Conservation (phyloP, 2,113 vertebrate genomes). For the Ptychochromis oligacanthus region DNA sequence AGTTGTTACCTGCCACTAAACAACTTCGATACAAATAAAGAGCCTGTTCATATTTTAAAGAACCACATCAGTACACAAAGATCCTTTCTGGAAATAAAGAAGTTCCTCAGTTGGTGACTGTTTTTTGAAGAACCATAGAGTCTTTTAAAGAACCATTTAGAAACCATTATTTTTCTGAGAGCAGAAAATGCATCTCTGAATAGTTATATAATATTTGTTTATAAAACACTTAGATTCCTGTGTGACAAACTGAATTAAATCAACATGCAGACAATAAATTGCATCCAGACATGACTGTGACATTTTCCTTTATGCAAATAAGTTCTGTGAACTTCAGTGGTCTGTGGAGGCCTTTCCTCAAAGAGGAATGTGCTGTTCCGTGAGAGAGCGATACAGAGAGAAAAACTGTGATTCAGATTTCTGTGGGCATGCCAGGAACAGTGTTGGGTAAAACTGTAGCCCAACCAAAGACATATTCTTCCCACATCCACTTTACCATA, state of each 20-base stretch:
- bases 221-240: not conserved
- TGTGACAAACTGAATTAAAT: not conserved
- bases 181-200: not conserved
- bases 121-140: not conserved
- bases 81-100: not conserved
- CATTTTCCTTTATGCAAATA: conserved; percentile 4
- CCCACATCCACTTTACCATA: not conserved
- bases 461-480: not conserved
- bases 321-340: not conserved
- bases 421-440: not conserved
- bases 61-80: not conserved
- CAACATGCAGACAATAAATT: not conserved
- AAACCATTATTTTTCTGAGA: not conserved
- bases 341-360: not conserved
- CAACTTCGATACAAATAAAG: not conserved
- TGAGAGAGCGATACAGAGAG: not conserved
- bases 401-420: not conserved
- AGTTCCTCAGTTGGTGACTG: too few relatives aligned
- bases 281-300: not conserved
- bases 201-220: not conserved
- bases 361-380: not conserved
- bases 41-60: not conserved
- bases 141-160: not conserved
- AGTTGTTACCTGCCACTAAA: not conserved
- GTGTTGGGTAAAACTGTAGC: not conserved